phyloP scores from a whole-genome alignment of 2,797 vertebrate genomes.

The Cynodonichthys magdalenae region DNA sequence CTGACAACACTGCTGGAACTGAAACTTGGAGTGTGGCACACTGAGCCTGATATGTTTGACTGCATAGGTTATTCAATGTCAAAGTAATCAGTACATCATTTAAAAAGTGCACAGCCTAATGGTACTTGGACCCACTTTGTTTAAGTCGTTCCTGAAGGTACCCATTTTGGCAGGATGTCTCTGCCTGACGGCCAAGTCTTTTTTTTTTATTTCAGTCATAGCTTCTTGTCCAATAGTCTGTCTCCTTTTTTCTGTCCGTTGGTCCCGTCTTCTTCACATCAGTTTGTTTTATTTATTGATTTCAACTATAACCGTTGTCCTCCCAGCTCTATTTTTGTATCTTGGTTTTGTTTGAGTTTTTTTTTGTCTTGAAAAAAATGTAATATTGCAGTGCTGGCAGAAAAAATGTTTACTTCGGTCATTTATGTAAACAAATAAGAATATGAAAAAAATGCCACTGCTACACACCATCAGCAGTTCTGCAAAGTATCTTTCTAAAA shows the following conservation, averaged over 20 bases:
- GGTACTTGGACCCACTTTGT: slow-evolving; percentile 42
- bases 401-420: slow-evolving; percentile 26
- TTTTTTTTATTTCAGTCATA: slow-evolving; percentile 31
- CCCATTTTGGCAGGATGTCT: slow-evolving; percentile 35
- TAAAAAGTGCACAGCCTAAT: slow-evolving; percentile 46
- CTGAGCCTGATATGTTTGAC: slow-evolving; percentile 6
- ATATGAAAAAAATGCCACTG: slow-evolving; percentile 8
- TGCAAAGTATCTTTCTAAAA: slow-evolving; percentile 70
- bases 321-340: slow-evolving; percentile 1
- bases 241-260: slow-evolving; percentile 13
- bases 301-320: slow-evolving; percentile 3
- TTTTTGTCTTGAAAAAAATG: not conserved
- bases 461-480: slow-evolving; percentile 21
- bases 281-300: slow-evolving; percentile 32
- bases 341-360: not conserved
- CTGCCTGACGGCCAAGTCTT: slow-evolving; percentile 34
- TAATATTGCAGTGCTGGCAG: not conserved
- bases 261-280: not conserved
- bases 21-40: slow-evolving; percentile 8
- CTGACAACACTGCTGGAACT: not conserved
- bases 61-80: slow-evolving; percentile 43
- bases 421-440: slow-evolving; percentile 20
- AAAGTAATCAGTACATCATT: slow-evolving; percentile 57
- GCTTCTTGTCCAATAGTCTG: slow-evolving; percentile 31
- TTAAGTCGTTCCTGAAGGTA: slow-evolving; percentile 41